These are phyloP conservation scores for Microctenopoma lineatum DNA, from an alignment of 2,797 vertebrate genomes.

Conservation along the genomic window DNA sequence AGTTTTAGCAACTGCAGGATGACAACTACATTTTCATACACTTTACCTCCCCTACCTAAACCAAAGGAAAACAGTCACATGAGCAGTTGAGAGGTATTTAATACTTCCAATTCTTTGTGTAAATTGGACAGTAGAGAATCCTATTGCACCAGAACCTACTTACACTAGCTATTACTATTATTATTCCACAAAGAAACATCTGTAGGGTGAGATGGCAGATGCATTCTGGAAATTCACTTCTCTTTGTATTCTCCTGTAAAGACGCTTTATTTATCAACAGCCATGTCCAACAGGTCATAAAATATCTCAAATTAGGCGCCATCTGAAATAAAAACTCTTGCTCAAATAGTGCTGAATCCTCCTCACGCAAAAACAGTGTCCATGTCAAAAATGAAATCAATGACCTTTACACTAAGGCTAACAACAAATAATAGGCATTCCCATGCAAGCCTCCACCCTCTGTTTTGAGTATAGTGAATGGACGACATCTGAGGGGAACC, in stretches of 20 bases:
- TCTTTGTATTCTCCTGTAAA: slow-evolving; percentile 42
- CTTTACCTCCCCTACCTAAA: slow-evolving; percentile 48
- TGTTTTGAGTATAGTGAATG: slow-evolving; percentile 43
- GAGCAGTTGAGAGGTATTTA: slow-evolving; percentile 60
- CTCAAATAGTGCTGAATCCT: slow-evolving; percentile 61
- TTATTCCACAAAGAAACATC: slow-evolving; percentile 63
- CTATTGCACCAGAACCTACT: slow-evolving; percentile 75
- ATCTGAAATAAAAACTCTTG: slow-evolving; percentile 36
- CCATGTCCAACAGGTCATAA: slow-evolving; percentile 44
- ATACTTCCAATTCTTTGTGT: slow-evolving; percentile 60
- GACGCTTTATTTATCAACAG: slow-evolving; percentile 21
- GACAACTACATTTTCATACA: slow-evolving; percentile 31
- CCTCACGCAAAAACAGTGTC: slow-evolving; percentile 58
- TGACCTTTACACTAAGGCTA: slow-evolving; percentile 52
- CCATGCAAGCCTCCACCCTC: slow-evolving; percentile 45
- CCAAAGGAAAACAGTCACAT: slow-evolving; percentile 55
- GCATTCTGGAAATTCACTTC: slow-evolving; percentile 47
- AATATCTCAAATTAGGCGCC: slow-evolving; percentile 53
- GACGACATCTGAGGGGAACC: slow-evolving; percentile 41
- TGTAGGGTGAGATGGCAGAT: slow-evolving; percentile 55
- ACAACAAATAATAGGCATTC: slow-evolving; percentile 52
- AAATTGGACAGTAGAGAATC: slow-evolving; percentile 62
- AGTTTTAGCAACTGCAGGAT: slow-evolving; percentile 23
- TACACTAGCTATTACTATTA: slow-evolving; percentile 69
- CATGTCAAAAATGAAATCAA: slow-evolving; percentile 63